A percentile compares a stretch with the other conserved stretches of the same genome.
Evolutionary conservation across 1,140 invertebrate species (phyloP).

Genomic region (Neelides sp.): DNA sequence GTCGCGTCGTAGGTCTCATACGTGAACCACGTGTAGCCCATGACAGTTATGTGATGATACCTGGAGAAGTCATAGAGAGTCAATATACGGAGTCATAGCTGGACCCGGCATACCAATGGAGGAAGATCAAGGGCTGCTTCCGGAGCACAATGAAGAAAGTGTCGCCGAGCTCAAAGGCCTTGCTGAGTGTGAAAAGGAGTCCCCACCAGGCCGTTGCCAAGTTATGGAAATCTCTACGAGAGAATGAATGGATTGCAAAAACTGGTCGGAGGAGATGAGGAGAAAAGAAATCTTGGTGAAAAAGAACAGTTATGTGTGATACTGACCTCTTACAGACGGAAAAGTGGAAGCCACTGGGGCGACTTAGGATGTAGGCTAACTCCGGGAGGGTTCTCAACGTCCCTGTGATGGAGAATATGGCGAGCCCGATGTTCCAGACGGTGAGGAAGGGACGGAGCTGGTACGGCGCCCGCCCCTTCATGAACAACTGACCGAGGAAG

Average conservation of each 20-base stretch:
- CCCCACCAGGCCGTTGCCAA: neutral
- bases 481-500: conserved; percentile 16
- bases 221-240: neutral
- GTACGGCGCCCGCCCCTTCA: conserved; percentile 24
- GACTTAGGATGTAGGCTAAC: conserved; percentile 1
- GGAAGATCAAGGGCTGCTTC: conserved; percentile 1
- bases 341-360: too few species aligned
- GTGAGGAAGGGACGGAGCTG: conserved; percentile 13
- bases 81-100: too few species aligned
- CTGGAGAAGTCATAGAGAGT: neutral
- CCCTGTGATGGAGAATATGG: conserved; percentile 15
- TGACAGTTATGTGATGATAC: neutral
- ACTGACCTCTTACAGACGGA: too few species aligned
- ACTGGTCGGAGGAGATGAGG: too few species aligned
- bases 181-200: conserved; percentile 3
- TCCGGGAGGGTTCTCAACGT: conserved; percentile 16
- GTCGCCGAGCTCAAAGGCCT: conserved; percentile 5
- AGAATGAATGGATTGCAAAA: too few species aligned
- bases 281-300: too few species aligned
- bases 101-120: too few species aligned
- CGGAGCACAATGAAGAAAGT: neutral
- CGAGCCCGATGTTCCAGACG: conserved; percentile 23
- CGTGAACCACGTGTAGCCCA: neutral
- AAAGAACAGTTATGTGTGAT: too few species aligned
- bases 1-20: conserved; percentile 62